These are phyloP conservation scores for Moxostoma hubbsi DNA, from an alignment of 2,797 vertebrate species.

Conservation along the genomic window DNA sequence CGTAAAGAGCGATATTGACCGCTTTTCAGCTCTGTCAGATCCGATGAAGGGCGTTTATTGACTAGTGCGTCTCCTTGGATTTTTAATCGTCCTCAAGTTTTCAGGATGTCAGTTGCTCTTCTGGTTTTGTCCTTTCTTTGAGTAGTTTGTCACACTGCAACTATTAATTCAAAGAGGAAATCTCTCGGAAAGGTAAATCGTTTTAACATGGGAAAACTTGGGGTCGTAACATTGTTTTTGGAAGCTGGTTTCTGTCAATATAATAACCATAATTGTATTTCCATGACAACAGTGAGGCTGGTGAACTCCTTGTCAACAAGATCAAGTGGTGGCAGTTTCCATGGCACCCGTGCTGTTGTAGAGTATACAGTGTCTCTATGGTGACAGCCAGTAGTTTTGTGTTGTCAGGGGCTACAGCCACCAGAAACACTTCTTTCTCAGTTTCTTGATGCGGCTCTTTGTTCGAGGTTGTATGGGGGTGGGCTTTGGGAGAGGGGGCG, in stretches of 20 bases:
- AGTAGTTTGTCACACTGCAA: neutral
- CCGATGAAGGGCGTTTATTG: slow-evolving; percentile 62
- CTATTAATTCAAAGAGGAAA: no score
- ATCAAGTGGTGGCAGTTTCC: neutral
- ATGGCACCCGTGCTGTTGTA: neutral
- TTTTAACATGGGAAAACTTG: neutral
- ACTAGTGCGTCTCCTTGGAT: slow-evolving; percentile 40
- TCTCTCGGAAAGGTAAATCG: no score
- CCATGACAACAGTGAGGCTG: slow-evolving; percentile 30
- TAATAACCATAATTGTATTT: neutral
- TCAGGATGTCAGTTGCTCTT: slow-evolving; percentile 25
- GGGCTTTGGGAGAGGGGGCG: slow-evolving; percentile 56
- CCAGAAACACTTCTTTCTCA: slow-evolving; percentile 97
- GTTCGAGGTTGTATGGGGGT: slow-evolving; percentile 65
- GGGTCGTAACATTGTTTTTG: no score
- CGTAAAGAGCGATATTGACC: slow-evolving; percentile 64
- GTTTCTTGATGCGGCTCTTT: slow-evolving; percentile 88
- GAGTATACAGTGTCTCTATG: no score
- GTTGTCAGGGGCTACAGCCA: slow-evolving; percentile 85
- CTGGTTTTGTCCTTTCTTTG: slow-evolving; percentile 10
- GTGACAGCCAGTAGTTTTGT: neutral
- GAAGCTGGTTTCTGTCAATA: neutral
- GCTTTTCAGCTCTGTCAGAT: slow-evolving; percentile 63
- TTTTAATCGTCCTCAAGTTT: slow-evolving; percentile 32
- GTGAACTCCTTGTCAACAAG: slow-evolving; percentile 29